Evolutionary conservation across 2,888 invertebrate genomes (phyloP), one percentile per base, ranked within the genome.

Genomic region (Drosophila recens): DNA sequence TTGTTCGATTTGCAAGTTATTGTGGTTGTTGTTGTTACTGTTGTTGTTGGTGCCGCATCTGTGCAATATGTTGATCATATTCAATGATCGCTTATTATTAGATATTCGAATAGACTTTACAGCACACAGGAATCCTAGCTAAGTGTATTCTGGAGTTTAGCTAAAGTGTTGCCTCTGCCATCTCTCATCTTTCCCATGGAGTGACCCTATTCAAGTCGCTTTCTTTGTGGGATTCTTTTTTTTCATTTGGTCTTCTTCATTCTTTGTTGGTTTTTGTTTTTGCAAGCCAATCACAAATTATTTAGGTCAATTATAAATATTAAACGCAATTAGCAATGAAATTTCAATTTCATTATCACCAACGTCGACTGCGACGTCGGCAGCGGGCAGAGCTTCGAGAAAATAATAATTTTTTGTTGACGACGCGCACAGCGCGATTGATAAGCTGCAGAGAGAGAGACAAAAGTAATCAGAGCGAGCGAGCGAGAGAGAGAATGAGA

Each of bases 281-380:
- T 79, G 82, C 87, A 79, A 79, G 70, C 75, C 77, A 87, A 87
- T 84, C 82, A 56, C 70, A 69, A 74, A 66, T 76, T 87, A 89
- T 88, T 89, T 89, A 58, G 86, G 86, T 87, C 86, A 87, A 89
- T 88, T 86, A 82, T 81, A 83, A 89, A 89, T 84, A 83, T 86
- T 83, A 86, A 80, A 79, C 82, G 87, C 82, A 87, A 87, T 87
- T 87, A 85, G 86, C 87, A 87, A 87, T 89, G 89, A 87, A 87
- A 89, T 87, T 89, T 89, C 87, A 82, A 77, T 89, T 87, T 87
- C 87, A 87, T 87, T 87, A 87, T 87, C 87, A 87, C 77, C 72
- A 69, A 66, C 72, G 70, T 51, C 70, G 20, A 64, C 67, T 38
- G 33, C 66, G 66, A 66, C 65, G 74, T 11, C 40, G 51, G 23